Evolutionary conservation across 2,797 vertebrate species (phyloP), one percentile per base, ranked within the genome.

Genomic region (Florisuga fusca): DNA sequence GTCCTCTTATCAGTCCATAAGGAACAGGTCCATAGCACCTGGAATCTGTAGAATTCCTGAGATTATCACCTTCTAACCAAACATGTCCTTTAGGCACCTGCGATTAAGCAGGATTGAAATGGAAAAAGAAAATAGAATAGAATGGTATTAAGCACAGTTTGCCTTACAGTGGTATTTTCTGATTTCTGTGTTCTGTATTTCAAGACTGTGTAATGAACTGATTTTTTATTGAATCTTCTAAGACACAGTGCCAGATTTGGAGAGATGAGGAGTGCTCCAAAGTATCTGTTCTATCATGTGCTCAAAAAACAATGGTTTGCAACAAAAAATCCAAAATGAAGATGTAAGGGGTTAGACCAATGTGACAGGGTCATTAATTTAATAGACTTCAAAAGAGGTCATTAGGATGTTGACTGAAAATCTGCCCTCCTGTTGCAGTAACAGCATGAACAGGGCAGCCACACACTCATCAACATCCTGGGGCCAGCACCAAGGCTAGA

Each of bases 31-130:
- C 99, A 18, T 99, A 99, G 97, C 87, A 99, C 96, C 99, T 98
- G 73, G 99, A 99, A 97, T 99, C 99, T 89, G 98, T 98, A 94
- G 99, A 99, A 97, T 99, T 99, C 97, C 98, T 98, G 92, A 99
- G 98, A 97, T 99, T 99, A 97, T 99, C 99, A 84, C 99, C 99
- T 98, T 99, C 99, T 92, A 99, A 98, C 99, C 99, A 99, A 91
- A 99, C 98, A 14, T 99, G 99, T 95, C 99, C 99, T 97, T 98
- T 98, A 91, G 99, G 99, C 92, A 99, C 99, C 99, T 99, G 81
- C 5, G 92, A 85, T 96, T 31, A 95, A 76, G 71, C 73, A 95
- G 92, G 57, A 95, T 80, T 43, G 57, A 95, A 90, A 82, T 64
- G 57, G 43, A 61, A 85, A 85, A 76, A 68, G 41, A 67, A 43